Evolutionary conservation across 2,113 vertebrate genomes (phyloP).

Genomic region (Halcyon senegalensis): DNA sequence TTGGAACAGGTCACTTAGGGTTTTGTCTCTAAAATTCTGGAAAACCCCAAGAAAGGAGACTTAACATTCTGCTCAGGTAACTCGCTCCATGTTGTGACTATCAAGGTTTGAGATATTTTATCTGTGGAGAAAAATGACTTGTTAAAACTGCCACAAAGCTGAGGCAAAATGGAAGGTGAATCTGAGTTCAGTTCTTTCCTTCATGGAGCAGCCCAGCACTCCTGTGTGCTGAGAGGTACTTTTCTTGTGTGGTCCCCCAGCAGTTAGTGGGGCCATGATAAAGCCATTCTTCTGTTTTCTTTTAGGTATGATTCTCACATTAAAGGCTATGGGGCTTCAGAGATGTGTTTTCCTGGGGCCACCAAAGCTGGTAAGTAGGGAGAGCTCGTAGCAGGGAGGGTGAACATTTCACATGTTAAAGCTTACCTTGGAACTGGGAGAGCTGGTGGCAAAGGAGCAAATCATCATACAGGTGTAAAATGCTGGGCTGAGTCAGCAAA

Average conservation of each 20-base stretch:
- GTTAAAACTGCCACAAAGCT: neutral
- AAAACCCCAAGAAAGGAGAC: neutral
- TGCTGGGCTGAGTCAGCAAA: neutral
- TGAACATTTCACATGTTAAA: neutral
- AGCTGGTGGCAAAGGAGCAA: no score
- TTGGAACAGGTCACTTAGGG: fast-evolving
- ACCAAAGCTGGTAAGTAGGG: slow-evolving; percentile 88
- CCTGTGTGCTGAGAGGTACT: neutral
- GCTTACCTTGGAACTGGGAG: neutral
- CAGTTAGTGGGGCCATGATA: fast-evolving
- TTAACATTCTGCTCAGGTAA: neutral
- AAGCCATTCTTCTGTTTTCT: neutral
- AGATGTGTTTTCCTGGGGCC: slow-evolving; percentile 90
- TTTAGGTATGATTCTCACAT: slow-evolving; percentile 90
- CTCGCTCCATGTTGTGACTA: no score
- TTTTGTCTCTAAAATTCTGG: neutral
- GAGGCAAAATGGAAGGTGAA: neutral
- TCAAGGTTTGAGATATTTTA: neutral
- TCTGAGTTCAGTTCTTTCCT: neutral
- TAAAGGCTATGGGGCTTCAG: slow-evolving; percentile 88
- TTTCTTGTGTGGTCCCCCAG: neutral
- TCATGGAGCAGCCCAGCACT: fast-evolving
- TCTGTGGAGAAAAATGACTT: fast-evolving
- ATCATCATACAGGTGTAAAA: neutral
- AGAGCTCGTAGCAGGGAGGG: neutral